phyloP scores from a whole-genome alignment of 2,113 vertebrate genomes.

The Carassius gibelio region DNA sequence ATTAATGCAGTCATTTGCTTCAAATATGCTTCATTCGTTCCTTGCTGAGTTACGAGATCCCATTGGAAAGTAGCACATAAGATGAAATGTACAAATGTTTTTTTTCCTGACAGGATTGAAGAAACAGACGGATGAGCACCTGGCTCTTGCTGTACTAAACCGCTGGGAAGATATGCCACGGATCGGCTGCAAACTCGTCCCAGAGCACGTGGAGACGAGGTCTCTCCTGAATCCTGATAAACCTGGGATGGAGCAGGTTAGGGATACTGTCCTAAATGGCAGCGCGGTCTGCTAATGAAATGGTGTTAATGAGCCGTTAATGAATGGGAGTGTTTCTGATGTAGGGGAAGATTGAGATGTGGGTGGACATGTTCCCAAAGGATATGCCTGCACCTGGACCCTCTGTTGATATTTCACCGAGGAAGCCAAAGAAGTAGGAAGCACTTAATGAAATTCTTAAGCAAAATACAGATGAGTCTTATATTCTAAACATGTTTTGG shows the following conservation, averaged over 20 bases:
- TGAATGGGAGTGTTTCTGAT: neutral
- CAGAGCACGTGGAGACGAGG: conserved; percentile 93
- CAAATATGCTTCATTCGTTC: neutral
- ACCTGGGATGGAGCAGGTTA: conserved; percentile 95
- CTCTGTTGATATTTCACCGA: conserved; percentile 89
- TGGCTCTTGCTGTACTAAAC: conserved; percentile 85
- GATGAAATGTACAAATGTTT: neutral
- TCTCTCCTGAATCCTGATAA: conserved; percentile 92
- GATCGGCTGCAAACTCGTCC: conserved; percentile 87
- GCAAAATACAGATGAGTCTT: neutral
- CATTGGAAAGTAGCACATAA: neutral
- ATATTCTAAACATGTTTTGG: conserved; percentile 49
- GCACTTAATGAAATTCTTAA: conserved; percentile 15
- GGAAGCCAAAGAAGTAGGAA: conserved; percentile 94
- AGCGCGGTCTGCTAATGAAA: neutral
- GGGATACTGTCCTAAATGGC: conserved; percentile 9
- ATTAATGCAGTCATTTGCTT: neutral
- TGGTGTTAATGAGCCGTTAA: neutral
- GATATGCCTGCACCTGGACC: conserved; percentile 92
- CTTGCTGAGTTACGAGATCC: neutral
- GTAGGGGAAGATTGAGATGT: conserved; percentile 96
- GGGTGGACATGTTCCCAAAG: conserved; percentile 98
- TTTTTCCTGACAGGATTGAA: conserved; percentile 80
- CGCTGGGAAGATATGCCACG: conserved; percentile 93
- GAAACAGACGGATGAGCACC: conserved; percentile 91